Evolutionary conservation across 1,140 invertebrate species (phyloP).

Genomic region (Camponotus vicinus): DNA sequence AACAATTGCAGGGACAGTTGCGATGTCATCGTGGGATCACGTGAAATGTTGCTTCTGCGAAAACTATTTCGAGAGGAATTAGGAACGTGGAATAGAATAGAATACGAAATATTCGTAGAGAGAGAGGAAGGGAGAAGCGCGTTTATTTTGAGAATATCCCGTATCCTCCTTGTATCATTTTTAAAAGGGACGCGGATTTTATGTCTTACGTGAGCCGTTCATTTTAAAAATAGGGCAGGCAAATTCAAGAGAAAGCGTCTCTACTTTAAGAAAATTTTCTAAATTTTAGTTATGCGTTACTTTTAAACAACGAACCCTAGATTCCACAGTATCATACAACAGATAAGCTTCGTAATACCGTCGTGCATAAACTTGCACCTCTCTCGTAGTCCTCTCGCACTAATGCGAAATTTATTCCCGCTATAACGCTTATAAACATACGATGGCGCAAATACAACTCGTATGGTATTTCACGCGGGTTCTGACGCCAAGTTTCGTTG

Average conservation of each 20-base stretch:
- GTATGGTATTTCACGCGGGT: not conserved
- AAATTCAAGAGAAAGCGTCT: not conserved
- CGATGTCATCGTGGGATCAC: not conserved
- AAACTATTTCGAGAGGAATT: constrained; percentile 10
- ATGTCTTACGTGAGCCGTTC: not conserved
- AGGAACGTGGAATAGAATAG: not conserved
- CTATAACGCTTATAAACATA: constrained; percentile 39
- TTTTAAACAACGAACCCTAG: constrained; percentile 13
- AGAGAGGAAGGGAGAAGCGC: too few relatives aligned
- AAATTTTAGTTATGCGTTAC: constrained; percentile 30
- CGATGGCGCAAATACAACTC: constrained; percentile 20
- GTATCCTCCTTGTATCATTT: not conserved
- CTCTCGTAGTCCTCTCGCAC: constrained; percentile 3
- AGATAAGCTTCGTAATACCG: constrained; percentile 45
- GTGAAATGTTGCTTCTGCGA: constrained; percentile 7
- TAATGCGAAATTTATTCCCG: constrained; percentile 53
- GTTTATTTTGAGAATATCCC: not conserved
- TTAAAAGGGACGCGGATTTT: not conserved
- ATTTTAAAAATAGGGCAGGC: not conserved
- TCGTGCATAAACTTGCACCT: constrained; percentile 24
- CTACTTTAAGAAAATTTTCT: constrained; percentile 25
- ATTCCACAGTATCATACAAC: constrained; percentile 23
- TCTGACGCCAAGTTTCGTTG: not conserved
- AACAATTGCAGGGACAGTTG: constrained; percentile 21
- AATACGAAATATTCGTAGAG: not conserved